Evolutionary conservation across 1,140 invertebrate species (phyloP).

Genomic region (Helicoverpa armigera): DNA sequence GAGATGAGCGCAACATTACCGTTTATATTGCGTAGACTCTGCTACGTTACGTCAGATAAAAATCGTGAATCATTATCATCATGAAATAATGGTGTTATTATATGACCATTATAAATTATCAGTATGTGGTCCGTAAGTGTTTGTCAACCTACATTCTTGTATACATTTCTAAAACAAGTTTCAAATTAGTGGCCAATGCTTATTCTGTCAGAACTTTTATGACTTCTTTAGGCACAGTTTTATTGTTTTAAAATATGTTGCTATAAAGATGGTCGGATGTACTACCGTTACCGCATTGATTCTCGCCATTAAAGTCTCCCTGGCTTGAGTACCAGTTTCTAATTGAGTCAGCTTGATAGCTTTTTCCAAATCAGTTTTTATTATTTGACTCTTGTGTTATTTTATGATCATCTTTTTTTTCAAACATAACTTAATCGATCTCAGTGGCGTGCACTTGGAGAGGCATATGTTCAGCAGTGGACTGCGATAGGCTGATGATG

Average conservation of each 20-base stretch:
- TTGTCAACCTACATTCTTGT: slow-evolving; percentile 9
- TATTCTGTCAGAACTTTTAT: not conserved
- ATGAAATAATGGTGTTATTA: slow-evolving; percentile 35
- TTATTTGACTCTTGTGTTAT: slow-evolving; percentile 10
- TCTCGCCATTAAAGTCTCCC: slow-evolving; percentile 46
- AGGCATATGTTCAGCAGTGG: too few species aligned
- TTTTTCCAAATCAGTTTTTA: slow-evolving; percentile 30
- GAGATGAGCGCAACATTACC: not conserved
- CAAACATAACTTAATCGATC: too few species aligned
- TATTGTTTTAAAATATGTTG: slow-evolving; percentile 1
- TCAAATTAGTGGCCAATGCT: not conserved
- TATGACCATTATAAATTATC: not conserved
- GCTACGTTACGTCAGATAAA: slow-evolving; percentile 2
- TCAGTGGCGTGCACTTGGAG: too few species aligned
- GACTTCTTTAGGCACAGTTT: not conserved
- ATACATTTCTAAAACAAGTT: not conserved
- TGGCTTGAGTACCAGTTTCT: slow-evolving; percentile 48
- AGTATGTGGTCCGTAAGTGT: slow-evolving; percentile 15
- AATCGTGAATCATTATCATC: slow-evolving; percentile 12
- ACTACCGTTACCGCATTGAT: slow-evolving; percentile 39
- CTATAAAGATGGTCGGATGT: slow-evolving; percentile 24
- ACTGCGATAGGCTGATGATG: too few species aligned
- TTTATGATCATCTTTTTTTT: not conserved
- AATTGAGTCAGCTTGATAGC: slow-evolving; percentile 46
- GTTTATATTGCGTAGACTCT: slow-evolving; percentile 16